Conservation (phyloP, 2,113 vertebrate species). For the Syrmaticus mikado region DNA sequence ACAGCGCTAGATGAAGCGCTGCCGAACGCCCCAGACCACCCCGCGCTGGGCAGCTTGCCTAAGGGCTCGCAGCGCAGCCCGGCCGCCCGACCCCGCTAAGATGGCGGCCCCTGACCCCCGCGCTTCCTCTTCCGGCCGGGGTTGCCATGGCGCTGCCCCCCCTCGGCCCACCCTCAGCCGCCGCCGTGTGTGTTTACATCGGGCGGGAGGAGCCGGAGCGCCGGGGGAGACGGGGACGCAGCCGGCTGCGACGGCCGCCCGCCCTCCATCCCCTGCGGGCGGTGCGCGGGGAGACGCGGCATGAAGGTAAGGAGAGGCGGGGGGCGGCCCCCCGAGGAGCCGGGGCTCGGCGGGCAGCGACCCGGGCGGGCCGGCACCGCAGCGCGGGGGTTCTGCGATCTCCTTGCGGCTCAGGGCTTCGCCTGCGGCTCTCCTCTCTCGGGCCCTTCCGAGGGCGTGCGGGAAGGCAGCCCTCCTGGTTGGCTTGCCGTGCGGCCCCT, state of each 20-base stretch:
- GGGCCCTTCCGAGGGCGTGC: background rate
- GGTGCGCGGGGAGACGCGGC: constrained; percentile 37
- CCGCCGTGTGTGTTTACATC: constrained; percentile 41
- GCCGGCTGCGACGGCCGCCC: background rate
- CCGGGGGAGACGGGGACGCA: background rate
- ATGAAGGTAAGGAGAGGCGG: constrained; percentile 55
- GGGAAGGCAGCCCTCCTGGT: background rate
- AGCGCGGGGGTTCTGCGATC: background rate
- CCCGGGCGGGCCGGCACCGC: background rate
- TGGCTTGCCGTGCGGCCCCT: rapidly evolving
- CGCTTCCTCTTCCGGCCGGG: constrained; percentile 63
- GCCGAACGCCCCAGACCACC: too few species aligned
- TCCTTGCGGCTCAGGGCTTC: background rate
- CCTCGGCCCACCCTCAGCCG: constrained; percentile 12
- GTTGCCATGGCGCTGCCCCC: constrained; percentile 57
- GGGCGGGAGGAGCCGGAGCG: constrained; percentile 33
- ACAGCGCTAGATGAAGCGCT: background rate
- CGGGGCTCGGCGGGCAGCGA: background rate
- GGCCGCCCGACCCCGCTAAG: background rate
- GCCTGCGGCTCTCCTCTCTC: background rate
- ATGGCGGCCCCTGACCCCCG: constrained; percentile 20
- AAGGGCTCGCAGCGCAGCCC: too few species aligned
- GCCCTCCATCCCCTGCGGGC: background rate
- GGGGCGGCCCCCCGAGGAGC: background rate
- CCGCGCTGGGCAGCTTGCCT: background rate